Base-by-base conservation (phyloP, 2,888 invertebrate species). In the Bibio marci region DNA sequence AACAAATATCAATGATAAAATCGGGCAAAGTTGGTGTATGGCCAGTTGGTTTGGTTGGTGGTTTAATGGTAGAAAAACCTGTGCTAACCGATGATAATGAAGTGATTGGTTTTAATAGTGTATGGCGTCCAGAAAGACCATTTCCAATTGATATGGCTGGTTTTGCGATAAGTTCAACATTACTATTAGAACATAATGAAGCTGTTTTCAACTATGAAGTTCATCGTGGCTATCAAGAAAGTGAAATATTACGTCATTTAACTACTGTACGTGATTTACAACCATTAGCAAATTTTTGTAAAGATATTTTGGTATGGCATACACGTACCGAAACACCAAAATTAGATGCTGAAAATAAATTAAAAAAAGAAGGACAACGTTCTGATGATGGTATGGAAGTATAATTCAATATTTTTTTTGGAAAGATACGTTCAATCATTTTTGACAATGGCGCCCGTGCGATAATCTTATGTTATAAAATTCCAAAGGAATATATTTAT, bases 61-160 rank as follows among this genome's bases (percentile, higher is more conserved):
- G 92, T 2, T 67, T 95, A 54, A 73, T 87, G 62, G 92, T 91
- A 0, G 97, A 98, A 59, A 75, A 79, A 53, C 95, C 97, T 0
- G 55, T 86, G 11, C 70, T 94, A 3, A 66, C 75, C 53, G 64
- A 65, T 3, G 59, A 68, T 43, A 76, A 66, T 2, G 42, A 46
- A 30, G 66, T 73, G 2, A 53, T 58, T 11, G 69, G 67, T 1
- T 73, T 64, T 52, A 74, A 72, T 52, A 78, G 80, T 1, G 81
- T 76, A 1, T 97, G 91, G 87, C 80, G 82, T 52, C 82, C 91
- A 0, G 78, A 87, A 49, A 67, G 97, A 43, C 80, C 85, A 0
- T 98, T 95, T 65, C 92, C 97, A 1, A 76, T 94, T 28, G 97
- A 98, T 54, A 98, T 98, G 97, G 97, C 97, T 1, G 94, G 90